phyloP scores from a whole-genome alignment of 1,140 invertebrate species.

The Trichomalopsis sarcophagae region DNA sequence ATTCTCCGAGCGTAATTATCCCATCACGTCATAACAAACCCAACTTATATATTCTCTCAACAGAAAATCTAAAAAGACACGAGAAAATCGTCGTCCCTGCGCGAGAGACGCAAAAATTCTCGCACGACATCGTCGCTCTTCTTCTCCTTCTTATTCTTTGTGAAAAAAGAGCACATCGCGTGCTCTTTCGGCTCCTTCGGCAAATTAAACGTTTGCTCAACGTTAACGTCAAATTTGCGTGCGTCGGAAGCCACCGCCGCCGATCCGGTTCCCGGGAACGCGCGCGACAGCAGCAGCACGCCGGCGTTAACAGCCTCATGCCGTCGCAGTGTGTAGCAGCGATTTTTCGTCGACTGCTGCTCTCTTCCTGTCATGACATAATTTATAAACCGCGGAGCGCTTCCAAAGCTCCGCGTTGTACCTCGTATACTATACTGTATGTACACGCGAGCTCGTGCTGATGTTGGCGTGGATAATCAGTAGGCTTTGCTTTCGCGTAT shows the following conservation, averaged over 20 bases:
- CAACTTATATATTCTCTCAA: not conserved
- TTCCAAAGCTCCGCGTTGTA: not conserved
- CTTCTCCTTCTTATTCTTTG: not conserved
- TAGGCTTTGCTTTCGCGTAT: constrained; percentile 6
- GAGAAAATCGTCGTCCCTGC: not conserved
- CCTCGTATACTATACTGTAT: not conserved
- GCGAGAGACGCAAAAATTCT: too few relatives aligned
- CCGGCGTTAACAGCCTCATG: constrained; percentile 55
- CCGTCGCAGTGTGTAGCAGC: constrained; percentile 48
- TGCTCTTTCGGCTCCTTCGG: constrained; percentile 47
- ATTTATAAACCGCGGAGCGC: constrained; percentile 54
- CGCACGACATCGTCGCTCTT: not conserved
- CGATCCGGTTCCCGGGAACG: constrained; percentile 60
- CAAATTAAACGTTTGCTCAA: constrained; percentile 70
- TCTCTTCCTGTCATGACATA: constrained; percentile 59
- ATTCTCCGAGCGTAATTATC: not conserved
- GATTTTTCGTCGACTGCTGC: constrained; percentile 55
- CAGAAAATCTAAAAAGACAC: not conserved
- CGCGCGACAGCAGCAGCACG: constrained; percentile 55
- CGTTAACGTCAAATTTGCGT: constrained; percentile 73
- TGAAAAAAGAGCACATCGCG: not conserved
- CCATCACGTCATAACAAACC: not conserved
- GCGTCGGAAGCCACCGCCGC: constrained; percentile 48
- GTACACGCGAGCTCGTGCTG: constrained; percentile 54
- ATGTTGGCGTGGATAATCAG: constrained; percentile 22